These are phyloP conservation scores for Arrhopalites spinosus DNA, from an alignment of 2,888 invertebrate species.

Conservation along the genomic window DNA sequence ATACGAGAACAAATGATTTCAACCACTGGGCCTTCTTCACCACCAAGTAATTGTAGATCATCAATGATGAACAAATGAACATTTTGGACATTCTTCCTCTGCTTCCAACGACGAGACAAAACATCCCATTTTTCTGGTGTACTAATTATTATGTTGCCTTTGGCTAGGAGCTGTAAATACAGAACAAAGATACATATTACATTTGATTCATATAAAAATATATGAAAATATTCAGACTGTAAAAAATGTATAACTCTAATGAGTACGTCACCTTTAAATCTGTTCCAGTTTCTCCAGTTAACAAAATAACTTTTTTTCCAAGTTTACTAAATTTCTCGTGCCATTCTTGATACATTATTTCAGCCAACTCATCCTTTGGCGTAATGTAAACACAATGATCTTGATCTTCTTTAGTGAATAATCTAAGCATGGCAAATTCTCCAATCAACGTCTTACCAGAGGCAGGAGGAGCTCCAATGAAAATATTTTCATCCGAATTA, in stretches of 20 bases:
- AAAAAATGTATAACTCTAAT: too few species aligned
- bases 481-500: slow-evolving; percentile 97
- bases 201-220: background rate
- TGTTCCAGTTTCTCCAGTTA: slow-evolving; percentile 96
- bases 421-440: slow-evolving; percentile 90
- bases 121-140: slow-evolving; percentile 99
- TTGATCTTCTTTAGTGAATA: slow-evolving; percentile 67
- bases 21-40: slow-evolving; percentile 89
- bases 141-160: slow-evolving; percentile 94
- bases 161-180: slow-evolving; percentile 64
- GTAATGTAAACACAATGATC: slow-evolving; percentile 84
- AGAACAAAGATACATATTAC: slow-evolving; percentile 31
- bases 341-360: slow-evolving; percentile 89
- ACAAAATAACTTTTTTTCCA: slow-evolving; percentile 76
- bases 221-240: background rate
- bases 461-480: slow-evolving; percentile 90
- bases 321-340: slow-evolving; percentile 81
- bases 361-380: slow-evolving; percentile 88
- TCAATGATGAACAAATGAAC: slow-evolving; percentile 95
- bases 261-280: slow-evolving; percentile 83
- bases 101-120: slow-evolving; percentile 96
- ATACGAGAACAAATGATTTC: slow-evolving; percentile 89
- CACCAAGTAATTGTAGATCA: slow-evolving; percentile 81
- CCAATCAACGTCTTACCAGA: slow-evolving; percentile 76
- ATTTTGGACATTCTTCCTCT: slow-evolving; percentile 96